phyloP scores from a whole-genome alignment of 2,888 invertebrate genomes.

The Drosophila pseudotalamancana region DNA sequence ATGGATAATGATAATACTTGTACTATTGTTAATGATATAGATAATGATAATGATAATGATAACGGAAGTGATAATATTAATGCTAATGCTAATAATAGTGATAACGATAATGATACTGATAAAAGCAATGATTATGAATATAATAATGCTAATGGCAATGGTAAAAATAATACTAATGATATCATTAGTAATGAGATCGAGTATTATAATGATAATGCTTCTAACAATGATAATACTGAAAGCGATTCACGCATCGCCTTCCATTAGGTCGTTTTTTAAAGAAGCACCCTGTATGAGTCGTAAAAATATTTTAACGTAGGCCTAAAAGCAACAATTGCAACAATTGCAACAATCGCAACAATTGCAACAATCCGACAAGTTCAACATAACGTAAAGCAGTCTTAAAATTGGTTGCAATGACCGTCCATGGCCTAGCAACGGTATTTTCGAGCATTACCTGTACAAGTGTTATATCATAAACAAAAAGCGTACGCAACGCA shows the following conservation, averaged over 20 bases:
- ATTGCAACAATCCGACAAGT: not conserved
- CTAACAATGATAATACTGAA: not conserved
- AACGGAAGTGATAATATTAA: too few relatives aligned
- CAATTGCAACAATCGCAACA: not conserved
- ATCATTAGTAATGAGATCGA: not conserved
- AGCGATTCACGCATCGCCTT: not conserved
- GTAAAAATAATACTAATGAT: not conserved
- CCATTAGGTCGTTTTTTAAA: not conserved
- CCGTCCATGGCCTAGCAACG: constrained; percentile 67
- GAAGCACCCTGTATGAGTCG: not conserved
- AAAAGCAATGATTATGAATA: not conserved
- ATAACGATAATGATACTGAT: not conserved
- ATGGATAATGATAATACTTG: too few relatives aligned
- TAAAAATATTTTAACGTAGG: constrained; percentile 12
- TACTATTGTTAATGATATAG: too few relatives aligned
- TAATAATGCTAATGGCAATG: too few relatives aligned
- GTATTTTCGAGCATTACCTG: constrained; percentile 29
- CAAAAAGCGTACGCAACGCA: constrained; percentile 52
- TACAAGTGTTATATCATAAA: constrained; percentile 66
- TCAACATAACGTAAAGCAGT: not conserved
- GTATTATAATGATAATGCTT: too few relatives aligned
- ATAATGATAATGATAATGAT: too few relatives aligned
- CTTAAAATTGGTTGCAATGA: constrained; percentile 52
- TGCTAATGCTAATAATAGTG: too few relatives aligned
- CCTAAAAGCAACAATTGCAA: not conserved